A percentile compares a stretch with the other conserved stretches of the same genome.
Conservation (phyloP, 2,113 vertebrate species). For the Melanotaenia duboulayi region DNA sequence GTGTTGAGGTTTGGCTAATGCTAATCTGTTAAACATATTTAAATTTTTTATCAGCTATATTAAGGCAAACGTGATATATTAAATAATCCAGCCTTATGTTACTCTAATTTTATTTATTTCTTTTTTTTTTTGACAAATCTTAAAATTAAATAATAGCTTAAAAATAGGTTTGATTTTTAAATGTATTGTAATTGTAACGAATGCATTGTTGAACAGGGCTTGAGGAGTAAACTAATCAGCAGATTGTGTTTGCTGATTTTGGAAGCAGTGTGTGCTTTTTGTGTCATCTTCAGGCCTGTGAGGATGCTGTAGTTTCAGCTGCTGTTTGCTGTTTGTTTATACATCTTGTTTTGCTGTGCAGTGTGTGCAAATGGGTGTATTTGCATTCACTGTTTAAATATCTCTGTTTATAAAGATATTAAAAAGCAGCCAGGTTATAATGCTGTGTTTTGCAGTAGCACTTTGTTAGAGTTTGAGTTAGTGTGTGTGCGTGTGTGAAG, state of each 20-base stretch:
- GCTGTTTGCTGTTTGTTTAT: constrained; percentile 31
- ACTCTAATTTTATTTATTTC: constrained; percentile 1
- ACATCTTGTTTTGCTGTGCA: constrained; percentile 16
- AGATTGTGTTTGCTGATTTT: constrained; percentile 38
- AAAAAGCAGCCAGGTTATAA: constrained; percentile 1
- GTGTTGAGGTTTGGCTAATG: not conserved
- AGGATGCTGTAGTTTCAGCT: constrained; percentile 49
- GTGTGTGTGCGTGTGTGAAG: constrained; percentile 2
- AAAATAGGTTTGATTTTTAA: constrained; percentile 1
- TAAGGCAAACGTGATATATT: constrained; percentile 12
- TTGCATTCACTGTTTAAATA: constrained; percentile 28
- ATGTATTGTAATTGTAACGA: constrained; percentile 11
- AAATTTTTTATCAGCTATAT: not conserved
- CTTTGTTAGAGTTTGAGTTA: constrained; percentile 8
- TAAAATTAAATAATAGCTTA: constrained; percentile 8
- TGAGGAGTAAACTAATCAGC: constrained; percentile 8
- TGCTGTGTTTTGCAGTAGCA: not conserved
- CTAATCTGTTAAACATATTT: constrained; percentile 11
- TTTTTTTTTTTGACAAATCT: constrained; percentile 8
- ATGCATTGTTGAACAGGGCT: not conserved
- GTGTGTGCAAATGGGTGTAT: not conserved
- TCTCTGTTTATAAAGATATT: constrained; percentile 10
- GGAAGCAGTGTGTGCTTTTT: constrained; percentile 32
- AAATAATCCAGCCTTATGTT: not conserved
- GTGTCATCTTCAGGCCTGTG: constrained; percentile 53